Conservation (phyloP, 2,888 invertebrate genomes). For the Cosmia trapezina region DNA sequence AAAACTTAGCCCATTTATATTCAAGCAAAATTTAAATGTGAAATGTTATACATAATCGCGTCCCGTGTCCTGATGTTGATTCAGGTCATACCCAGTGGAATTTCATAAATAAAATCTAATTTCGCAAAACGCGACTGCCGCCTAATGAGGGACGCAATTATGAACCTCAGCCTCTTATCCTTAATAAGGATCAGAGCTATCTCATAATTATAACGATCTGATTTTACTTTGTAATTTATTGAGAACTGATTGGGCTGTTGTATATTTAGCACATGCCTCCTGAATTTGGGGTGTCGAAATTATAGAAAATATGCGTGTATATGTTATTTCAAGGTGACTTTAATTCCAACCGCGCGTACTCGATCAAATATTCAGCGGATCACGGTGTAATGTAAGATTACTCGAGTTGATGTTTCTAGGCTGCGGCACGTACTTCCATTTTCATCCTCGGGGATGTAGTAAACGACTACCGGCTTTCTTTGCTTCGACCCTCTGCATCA, state of each 20-base stretch:
- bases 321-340: slow-evolving; percentile 56
- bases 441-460: slow-evolving; percentile 70
- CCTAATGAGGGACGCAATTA: slow-evolving; percentile 83
- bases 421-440: slow-evolving; percentile 68
- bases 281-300: slow-evolving; percentile 34
- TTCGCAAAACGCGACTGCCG: slow-evolving; percentile 73
- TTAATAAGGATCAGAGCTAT: slow-evolving; percentile 74
- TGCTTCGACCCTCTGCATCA: slow-evolving; percentile 78
- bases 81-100: slow-evolving; percentile 72
- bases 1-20: slow-evolving; percentile 56
- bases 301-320: slow-evolving; percentile 30
- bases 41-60: slow-evolving; percentile 59
- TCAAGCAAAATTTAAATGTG: slow-evolving; percentile 48
- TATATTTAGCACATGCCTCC: slow-evolving; percentile 7
- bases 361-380: slow-evolving; percentile 76
- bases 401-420: slow-evolving; percentile 66
- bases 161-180: slow-evolving; percentile 75
- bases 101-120: slow-evolving; percentile 81
- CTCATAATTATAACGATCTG: slow-evolving; percentile 73
- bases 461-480: slow-evolving; percentile 71
- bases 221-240: slow-evolving; percentile 63
- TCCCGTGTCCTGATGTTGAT: slow-evolving; percentile 67
- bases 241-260: slow-evolving; percentile 21
- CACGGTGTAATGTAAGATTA: slow-evolving; percentile 72
- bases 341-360: slow-evolving; percentile 67